Conservation (phyloP, 2,797 vertebrate genomes). For the Protonibea diacanthus region DNA sequence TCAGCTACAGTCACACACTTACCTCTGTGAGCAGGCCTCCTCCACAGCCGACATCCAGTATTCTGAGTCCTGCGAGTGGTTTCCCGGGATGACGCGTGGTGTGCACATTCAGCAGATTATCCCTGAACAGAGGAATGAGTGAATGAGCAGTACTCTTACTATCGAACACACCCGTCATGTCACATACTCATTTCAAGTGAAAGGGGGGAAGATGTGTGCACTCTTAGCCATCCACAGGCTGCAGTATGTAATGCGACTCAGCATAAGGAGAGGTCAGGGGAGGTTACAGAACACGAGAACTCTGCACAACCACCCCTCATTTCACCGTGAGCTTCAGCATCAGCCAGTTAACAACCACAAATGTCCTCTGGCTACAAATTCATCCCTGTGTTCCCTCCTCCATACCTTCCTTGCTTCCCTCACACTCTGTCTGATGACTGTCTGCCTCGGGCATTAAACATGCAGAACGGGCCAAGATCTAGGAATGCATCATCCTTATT, state of each 20-base stretch:
- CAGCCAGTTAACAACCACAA: conserved; percentile 34
- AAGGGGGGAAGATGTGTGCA: conserved; percentile 1
- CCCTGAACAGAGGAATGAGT: conserved; percentile 81
- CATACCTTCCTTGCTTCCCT: conserved; percentile 7
- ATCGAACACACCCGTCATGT: background rate
- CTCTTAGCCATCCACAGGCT: background rate
- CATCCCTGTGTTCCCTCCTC: background rate
- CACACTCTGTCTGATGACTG: conserved; percentile 19
- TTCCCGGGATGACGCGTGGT: conserved; percentile 82
- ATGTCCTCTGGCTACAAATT: conserved; percentile 43
- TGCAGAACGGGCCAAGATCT: conserved; percentile 27
- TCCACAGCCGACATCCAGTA: conserved; percentile 96
- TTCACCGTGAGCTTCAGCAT: conserved; percentile 9
- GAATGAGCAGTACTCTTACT: background rate
- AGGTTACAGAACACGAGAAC: background rate
- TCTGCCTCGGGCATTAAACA: conserved; percentile 41
- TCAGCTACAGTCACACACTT: conserved; percentile 23
- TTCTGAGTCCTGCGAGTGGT: conserved; percentile 88
- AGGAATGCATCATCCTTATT: conserved; percentile 50
- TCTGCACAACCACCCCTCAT: background rate
- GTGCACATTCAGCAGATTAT: conserved; percentile 90
- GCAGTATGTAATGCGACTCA: background rate
- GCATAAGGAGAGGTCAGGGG: background rate
- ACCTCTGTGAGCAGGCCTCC: conserved; percentile 96
- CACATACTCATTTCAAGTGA: conserved; percentile 1